Conservation (phyloP, 2,888 invertebrate species). For the Byasa hedistus region DNA sequence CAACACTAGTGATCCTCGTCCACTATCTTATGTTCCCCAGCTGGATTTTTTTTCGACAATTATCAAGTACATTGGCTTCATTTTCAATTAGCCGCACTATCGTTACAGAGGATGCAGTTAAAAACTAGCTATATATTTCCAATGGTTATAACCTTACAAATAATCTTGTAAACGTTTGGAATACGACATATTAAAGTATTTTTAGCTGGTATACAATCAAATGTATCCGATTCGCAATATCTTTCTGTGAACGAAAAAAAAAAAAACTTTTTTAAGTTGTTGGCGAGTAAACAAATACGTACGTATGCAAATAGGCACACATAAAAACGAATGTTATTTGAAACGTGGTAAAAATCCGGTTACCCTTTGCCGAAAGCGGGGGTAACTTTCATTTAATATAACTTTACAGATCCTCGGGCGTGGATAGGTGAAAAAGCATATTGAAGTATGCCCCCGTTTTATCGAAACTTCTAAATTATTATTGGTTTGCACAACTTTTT, state of each 20-base stretch:
- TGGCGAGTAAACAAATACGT: slow-evolving; percentile 27
- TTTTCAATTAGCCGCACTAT: too few species aligned
- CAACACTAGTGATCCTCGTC: too few species aligned
- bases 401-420: slow-evolving; percentile 50
- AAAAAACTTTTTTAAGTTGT: slow-evolving; percentile 24
- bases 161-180: too few species aligned
- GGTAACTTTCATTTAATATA: slow-evolving; percentile 60
- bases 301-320: slow-evolving; percentile 34
- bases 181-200: too few species aligned
- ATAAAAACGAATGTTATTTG: slow-evolving; percentile 55
- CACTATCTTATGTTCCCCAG: too few species aligned
- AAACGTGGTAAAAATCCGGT: slow-evolving; percentile 47
- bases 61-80: too few species aligned
- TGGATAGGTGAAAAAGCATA: slow-evolving; percentile 50
- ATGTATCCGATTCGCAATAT: neutral
- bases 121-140: too few species aligned
- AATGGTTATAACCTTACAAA: too few species aligned
- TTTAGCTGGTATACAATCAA: too few species aligned
- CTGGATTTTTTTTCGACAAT: too few species aligned
- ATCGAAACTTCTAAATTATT: slow-evolving; percentile 45
- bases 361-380: slow-evolving; percentile 41
- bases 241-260: slow-evolving; percentile 1
- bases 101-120: too few species aligned
- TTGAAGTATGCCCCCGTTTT: slow-evolving; percentile 46
- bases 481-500: slow-evolving; percentile 37